Conservation (phyloP, 1,140 invertebrate species). For the Campoletis sonorensis region DNA sequence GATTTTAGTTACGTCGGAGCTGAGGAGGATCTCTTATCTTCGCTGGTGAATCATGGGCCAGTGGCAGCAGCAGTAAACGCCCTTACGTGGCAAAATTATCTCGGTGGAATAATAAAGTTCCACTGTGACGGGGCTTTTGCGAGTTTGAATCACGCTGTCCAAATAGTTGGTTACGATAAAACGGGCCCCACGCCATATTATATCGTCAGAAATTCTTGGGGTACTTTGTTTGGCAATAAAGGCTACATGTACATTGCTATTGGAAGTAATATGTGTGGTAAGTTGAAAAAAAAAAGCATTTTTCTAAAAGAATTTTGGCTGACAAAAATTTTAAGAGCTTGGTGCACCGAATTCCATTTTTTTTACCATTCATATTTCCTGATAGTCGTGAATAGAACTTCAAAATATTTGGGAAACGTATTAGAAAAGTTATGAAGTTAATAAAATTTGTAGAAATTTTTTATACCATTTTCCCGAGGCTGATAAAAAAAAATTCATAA, state of each 20-base stretch:
- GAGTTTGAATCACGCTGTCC: conserved; percentile 89
- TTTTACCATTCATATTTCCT: too few relatives aligned
- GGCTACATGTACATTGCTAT: conserved; percentile 89
- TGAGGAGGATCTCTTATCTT: conserved; percentile 82
- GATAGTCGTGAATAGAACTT: too few relatives aligned
- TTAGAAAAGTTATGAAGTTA: too few relatives aligned
- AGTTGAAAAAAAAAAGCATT: conserved; percentile 10
- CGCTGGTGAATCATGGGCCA: conserved; percentile 84
- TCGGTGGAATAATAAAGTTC: conserved; percentile 90
- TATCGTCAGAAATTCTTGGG: conserved; percentile 93
- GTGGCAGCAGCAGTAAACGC: conserved; percentile 90
- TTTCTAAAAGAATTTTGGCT: neutral
- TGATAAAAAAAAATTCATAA: too few relatives aligned
- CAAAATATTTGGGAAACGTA: too few relatives aligned
- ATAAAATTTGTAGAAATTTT: too few relatives aligned
- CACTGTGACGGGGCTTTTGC: conserved; percentile 82
- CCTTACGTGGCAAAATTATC: conserved; percentile 91
- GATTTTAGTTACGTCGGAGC: conserved; percentile 79
- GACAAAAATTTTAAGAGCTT: too few relatives aligned
- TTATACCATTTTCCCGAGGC: too few relatives aligned
- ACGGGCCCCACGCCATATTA: conserved; percentile 86
- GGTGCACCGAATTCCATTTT: too few relatives aligned
- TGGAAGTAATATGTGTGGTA: conserved; percentile 88
- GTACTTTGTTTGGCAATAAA: conserved; percentile 83
- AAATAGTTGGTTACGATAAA: conserved; percentile 90